Conservation (phyloP, 2,797 vertebrate genomes). For the Crax fasciolata region DNA sequence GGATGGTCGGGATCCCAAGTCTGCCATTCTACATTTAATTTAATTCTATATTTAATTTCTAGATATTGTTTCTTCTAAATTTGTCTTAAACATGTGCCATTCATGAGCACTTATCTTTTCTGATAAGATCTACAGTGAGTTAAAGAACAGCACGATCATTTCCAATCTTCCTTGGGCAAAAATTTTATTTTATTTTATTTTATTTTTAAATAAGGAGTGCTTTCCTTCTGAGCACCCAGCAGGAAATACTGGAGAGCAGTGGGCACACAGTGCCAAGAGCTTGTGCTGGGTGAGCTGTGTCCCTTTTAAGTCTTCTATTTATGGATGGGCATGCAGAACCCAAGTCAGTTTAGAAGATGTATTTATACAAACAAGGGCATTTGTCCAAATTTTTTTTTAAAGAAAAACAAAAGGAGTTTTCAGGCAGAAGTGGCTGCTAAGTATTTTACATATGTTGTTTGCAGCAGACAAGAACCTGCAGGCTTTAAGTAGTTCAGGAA, state of each 20-base stretch:
- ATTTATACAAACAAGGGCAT: neutral
- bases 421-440: neutral
- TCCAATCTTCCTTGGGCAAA: neutral
- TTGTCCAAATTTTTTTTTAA: neutral
- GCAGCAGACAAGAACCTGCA: neutral
- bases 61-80: neutral
- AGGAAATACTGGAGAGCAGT: neutral
- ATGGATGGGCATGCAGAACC: neutral
- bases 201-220: neutral
- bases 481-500: neutral
- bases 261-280: neutral
- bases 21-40: neutral
- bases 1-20: neutral
- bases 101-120: neutral
- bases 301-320: neutral
- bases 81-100: rapidly evolving
- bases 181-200: neutral
- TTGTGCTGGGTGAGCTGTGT: neutral
- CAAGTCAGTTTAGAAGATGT: neutral
- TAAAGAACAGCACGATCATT: neutral
- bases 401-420: neutral
- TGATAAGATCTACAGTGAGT: neutral
- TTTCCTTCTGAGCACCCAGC: neutral
- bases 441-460: neutral
- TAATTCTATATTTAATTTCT: neutral